These are phyloP conservation scores for Orientallactaga sibirica DNA, from an alignment of 2,797 vertebrate genomes.

Conservation along the genomic window DNA sequence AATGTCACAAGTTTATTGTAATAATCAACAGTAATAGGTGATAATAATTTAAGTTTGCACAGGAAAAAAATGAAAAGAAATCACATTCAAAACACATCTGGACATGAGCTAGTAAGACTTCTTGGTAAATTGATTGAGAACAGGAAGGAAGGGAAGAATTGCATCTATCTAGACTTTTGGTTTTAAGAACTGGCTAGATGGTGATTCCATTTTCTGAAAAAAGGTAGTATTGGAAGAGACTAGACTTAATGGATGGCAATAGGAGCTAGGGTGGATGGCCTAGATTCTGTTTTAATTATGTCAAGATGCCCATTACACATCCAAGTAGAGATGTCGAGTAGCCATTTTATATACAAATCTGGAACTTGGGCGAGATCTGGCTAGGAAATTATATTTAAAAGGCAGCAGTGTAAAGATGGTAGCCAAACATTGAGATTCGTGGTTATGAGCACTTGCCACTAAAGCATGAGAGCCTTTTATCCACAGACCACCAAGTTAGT, in stretches of 20 bases:
- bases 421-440: background rate
- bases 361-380: background rate
- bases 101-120: background rate
- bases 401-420: background rate
- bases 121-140: background rate
- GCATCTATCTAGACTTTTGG: background rate
- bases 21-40: background rate
- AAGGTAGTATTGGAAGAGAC: background rate
- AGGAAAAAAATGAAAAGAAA: constrained; percentile 3
- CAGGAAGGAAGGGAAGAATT: background rate
- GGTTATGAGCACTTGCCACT: no score
- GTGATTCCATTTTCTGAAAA: background rate
- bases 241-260: background rate
- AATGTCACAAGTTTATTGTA: background rate
- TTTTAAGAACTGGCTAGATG: background rate
- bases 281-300: background rate
- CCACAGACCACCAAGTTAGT: no score
- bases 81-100: background rate
- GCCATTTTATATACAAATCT: background rate
- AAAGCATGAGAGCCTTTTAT: no score
- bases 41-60: background rate
- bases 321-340: background rate
- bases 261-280: background rate
- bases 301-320: background rate
- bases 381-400: background rate